Conservation (phyloP, 2,888 invertebrate species). For the Brassicogethes aeneus region DNA sequence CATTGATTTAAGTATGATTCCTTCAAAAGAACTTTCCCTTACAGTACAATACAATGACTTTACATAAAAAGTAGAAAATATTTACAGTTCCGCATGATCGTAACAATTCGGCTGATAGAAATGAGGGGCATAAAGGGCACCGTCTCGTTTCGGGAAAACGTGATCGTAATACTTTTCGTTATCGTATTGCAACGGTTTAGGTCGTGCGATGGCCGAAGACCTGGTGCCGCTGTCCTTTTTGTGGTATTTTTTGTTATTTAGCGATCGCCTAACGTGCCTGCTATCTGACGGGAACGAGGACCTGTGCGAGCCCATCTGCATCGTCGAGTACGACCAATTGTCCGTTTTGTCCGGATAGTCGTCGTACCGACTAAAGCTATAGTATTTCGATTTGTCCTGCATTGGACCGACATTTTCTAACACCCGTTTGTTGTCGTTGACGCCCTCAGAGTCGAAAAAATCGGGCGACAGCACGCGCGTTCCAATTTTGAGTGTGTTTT, state of each 20-base stretch:
- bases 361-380: conserved; percentile 34
- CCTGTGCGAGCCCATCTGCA: conserved; percentile 25
- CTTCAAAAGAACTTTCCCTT: too few species aligned
- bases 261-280: conserved; percentile 24
- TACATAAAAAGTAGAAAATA: conserved; percentile 16
- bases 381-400: conserved; percentile 26
- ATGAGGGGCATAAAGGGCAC: conserved; percentile 27
- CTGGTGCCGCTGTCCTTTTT: conserved; percentile 26
- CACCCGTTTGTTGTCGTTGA: conserved; percentile 9
- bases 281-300: conserved; percentile 24
- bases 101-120: conserved; percentile 36
- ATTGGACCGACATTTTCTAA: not conserved
- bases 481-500: conserved; percentile 24
- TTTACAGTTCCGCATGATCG: conserved; percentile 40
- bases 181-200: conserved; percentile 50
- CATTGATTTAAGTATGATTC: too few species aligned
- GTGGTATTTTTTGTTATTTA: conserved; percentile 21
- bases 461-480: conserved; percentile 27
- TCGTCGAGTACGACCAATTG: conserved; percentile 31
- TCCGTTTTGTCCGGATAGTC: conserved; percentile 28
- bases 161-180: conserved; percentile 54
- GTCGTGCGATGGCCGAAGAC: conserved; percentile 41
- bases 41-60: too few species aligned
- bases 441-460: conserved; percentile 33
- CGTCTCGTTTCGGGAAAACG: conserved; percentile 44